Evolutionary conservation across 2,113 vertebrate species (phyloP), one percentile per base, ranked within the genome.

Genomic region (Eira barbara): DNA sequence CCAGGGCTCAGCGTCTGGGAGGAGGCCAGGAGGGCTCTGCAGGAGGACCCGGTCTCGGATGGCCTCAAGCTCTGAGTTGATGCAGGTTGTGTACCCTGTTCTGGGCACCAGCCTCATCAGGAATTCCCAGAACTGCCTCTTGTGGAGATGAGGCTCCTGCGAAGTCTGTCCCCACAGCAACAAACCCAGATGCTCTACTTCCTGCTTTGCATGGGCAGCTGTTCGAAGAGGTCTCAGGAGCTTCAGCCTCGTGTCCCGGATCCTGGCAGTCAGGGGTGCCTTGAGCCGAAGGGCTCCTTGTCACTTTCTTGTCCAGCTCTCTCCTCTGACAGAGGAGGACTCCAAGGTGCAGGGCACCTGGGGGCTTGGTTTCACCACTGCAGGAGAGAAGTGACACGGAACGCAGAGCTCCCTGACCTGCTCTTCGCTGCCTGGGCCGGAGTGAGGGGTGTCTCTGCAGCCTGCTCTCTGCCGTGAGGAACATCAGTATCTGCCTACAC

Each of bases 81-180:
- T 17, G 25, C 47, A 47, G 57, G 52, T 61, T 85, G 23, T 45
- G 27, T 89, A 42, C 47, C 84, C 59, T 82, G 61, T 86, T 83
- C 74, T 92, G 92, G 85, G 52, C 39, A 73, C 67, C 36, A 84
- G 49, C 34, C 69, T 93, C 84, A 86, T 94, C 57, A 94, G 73
- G 47, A 93, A 97, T 94, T 92, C 76, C 84, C 96, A 96, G 97
- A 97, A 95, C 73, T 94, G 87, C 57, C n/a, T 97, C 82, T 82
- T 85, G 87, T 86, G 74, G 74, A 82, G 94, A 57, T 36, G 78
- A 97, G 49, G 65, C 90, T 95, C 76, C 23, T 31, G 79, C 73
- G 67, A 94, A 91, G 93, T 89, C 65, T 14, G 11, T 94, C 65
- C 87, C n/a, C 80, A 81, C 94, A 97, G 63, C 93, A 84, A 82